Percentiles rank a stretch among this genome's conserved stretches.
Evolutionary conservation across 1,140 invertebrate genomes (phyloP).

Genomic region (Drosophila kohkoa): DNA sequence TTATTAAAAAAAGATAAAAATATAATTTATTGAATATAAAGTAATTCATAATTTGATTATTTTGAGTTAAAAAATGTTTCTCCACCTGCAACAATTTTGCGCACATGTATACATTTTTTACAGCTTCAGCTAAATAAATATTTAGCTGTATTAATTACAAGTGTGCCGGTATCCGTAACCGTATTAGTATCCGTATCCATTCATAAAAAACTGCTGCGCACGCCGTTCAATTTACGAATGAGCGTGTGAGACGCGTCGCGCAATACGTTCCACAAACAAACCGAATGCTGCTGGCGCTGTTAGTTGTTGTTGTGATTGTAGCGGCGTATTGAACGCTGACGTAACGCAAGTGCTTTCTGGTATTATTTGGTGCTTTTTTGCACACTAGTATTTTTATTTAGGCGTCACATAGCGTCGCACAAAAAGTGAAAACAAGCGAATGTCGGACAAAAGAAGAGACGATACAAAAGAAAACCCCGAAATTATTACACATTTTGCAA

Average conservation of each 20-base stretch:
- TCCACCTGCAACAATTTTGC: background rate
- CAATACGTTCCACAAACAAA: conserved; percentile 70
- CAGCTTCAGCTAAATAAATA: conserved; percentile 26
- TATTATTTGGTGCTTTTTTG: conserved; percentile 56
- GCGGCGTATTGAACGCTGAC: conserved; percentile 47
- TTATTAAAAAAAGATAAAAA: no score
- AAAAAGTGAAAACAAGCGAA: conserved; percentile 67
- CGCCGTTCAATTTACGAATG: conserved; percentile 45
- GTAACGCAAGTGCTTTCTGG: conserved; percentile 50
- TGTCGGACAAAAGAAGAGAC: conserved; percentile 36
- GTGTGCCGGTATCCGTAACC: conserved; percentile 57
- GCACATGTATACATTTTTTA: conserved; percentile 22
- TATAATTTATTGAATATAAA: background rate
- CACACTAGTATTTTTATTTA: conserved; percentile 40
- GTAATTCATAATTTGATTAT: background rate
- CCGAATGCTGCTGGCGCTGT: conserved; percentile 30
- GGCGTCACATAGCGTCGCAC: conserved; percentile 17
- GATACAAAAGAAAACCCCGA: conserved; percentile 24
- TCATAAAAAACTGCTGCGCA: conserved; percentile 67
- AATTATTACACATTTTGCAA: conserved; percentile 26
- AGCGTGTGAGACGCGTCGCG: conserved; percentile 30
- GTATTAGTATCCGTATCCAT: conserved; percentile 56
- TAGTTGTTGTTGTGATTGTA: conserved; percentile 49
- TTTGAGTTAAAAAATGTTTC: background rate
- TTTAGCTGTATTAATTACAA: conserved; percentile 36